Conservation (phyloP, 2,888 invertebrate genomes). For the Luperina testacea region DNA sequence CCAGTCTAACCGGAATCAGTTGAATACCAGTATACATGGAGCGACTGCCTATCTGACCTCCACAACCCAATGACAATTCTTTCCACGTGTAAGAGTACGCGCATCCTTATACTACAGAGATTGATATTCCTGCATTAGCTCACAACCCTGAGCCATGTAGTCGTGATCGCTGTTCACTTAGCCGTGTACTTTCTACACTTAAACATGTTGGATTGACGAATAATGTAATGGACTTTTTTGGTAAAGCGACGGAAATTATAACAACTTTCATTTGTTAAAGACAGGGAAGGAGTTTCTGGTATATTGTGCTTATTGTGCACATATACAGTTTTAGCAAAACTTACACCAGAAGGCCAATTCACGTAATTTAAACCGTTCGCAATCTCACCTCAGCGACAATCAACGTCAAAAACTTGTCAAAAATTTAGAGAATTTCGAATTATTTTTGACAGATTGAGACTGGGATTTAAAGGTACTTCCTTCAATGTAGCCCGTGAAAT, state of each 20-base stretch:
- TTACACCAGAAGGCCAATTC: background rate
- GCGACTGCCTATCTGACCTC: no score
- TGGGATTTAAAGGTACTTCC: no score
- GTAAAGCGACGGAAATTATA: background rate
- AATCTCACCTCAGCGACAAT: no score
- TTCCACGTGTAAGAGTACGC: background rate
- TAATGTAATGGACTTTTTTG: conserved; percentile 4
- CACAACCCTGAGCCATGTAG: conserved; percentile 25
- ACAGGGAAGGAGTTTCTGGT: background rate
- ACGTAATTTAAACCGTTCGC: no score
- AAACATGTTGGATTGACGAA: conserved; percentile 28
- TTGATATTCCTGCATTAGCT: conserved; percentile 40
- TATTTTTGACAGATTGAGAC: no score
- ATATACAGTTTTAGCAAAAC: background rate
- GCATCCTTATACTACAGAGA: conserved; percentile 34
- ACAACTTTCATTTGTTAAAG: conserved; percentile 13
- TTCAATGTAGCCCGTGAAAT: no score
- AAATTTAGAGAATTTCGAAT: no score
- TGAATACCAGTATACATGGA: no score
- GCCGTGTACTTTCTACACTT: conserved; percentile 34
- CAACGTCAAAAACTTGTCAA: no score
- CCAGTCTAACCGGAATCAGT: no score
- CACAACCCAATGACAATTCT: conserved; percentile 3
- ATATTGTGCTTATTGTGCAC: background rate
- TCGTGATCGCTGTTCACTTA: conserved; percentile 35